A percentile compares a stretch with the other conserved stretches of the same genome.
Evolutionary conservation across 1,140 invertebrate species (phyloP).

Genomic region (Philotrypesis tridentata): DNA sequence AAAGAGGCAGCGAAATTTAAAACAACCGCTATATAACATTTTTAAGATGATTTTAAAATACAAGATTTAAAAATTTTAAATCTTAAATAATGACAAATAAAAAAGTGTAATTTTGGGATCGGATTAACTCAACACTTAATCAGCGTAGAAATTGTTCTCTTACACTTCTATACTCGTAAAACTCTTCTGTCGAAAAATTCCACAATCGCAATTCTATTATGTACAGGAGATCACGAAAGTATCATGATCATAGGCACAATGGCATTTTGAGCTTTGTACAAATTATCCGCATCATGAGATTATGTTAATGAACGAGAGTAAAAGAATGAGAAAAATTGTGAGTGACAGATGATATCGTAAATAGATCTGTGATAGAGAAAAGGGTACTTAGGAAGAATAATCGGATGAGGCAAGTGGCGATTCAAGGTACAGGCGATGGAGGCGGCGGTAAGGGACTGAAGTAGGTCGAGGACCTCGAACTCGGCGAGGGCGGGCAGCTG

Average conservation of each 20-base stretch:
- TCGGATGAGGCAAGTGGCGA: slow-evolving; percentile 8
- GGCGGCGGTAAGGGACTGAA: slow-evolving; percentile 83
- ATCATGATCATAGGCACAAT: slow-evolving; percentile 55
- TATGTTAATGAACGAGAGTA: slow-evolving; percentile 23
- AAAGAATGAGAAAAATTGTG: not conserved
- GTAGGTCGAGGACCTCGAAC: slow-evolving; percentile 83
- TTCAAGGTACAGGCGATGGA: slow-evolving; percentile 79
- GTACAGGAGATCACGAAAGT: slow-evolving; percentile 42
- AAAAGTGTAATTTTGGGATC: slow-evolving; percentile 5
- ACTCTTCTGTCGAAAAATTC: slow-evolving; percentile 16
- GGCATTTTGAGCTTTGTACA: slow-evolving; percentile 61
- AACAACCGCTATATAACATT: not conserved
- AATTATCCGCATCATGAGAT: slow-evolving; percentile 19
- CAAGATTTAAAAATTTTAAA: not conserved
- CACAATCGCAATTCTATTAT: slow-evolving; percentile 46
- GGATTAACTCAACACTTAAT: not conserved
- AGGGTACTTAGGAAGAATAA: not conserved
- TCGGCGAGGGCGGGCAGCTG: slow-evolving; percentile 85
- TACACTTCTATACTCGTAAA: slow-evolving; percentile 23
- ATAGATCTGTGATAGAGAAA: not conserved
- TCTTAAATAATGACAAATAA: not conserved
- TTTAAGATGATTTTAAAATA: not conserved
- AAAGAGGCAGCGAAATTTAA: not conserved
- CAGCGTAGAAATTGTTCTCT: not conserved
- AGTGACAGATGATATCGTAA: not conserved